Conservation (phyloP, 2,797 vertebrate species). For the Syngnathus rostellatus region DNA sequence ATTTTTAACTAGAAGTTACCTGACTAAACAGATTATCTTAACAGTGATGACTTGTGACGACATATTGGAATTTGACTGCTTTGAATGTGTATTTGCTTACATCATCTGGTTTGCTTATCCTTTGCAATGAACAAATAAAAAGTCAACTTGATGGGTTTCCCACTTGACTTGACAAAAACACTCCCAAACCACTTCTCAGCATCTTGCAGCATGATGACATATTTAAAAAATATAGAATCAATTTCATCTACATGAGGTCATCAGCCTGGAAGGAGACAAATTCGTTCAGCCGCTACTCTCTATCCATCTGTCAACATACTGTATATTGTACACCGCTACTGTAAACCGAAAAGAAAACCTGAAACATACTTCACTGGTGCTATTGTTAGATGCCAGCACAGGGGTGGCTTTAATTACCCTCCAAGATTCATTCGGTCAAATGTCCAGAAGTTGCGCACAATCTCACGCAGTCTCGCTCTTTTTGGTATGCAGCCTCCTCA, state of each 20-base stretch:
- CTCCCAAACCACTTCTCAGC: background rate
- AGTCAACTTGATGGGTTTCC: background rate
- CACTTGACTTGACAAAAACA: background rate
- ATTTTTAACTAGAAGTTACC: no score
- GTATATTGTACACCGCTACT: slow-evolving; percentile 19
- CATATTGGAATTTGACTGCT: background rate
- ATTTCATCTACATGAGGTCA: slow-evolving; percentile 57
- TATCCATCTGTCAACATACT: slow-evolving; percentile 25
- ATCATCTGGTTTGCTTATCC: background rate
- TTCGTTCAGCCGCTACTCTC: slow-evolving; percentile 28
- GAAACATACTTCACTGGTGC: slow-evolving; percentile 18
- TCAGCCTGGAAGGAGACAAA: slow-evolving; percentile 28
- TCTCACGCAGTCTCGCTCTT: slow-evolving; percentile 38
- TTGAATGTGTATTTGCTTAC: background rate
- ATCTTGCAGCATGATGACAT: slow-evolving; percentile 34
- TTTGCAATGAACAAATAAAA: background rate
- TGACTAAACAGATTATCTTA: background rate
- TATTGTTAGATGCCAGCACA: slow-evolving; percentile 25
- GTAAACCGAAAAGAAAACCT: slow-evolving; percentile 19
- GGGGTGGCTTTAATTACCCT: slow-evolving; percentile 33
- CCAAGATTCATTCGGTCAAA: slow-evolving; percentile 32
- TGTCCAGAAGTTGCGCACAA: slow-evolving; percentile 24
- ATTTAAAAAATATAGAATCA: slow-evolving; percentile 48
- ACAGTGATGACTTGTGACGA: background rate
- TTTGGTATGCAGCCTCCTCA: slow-evolving; percentile 20